Conservation (phyloP, 1,140 invertebrate species). For the Centruroides vittatus region DNA sequence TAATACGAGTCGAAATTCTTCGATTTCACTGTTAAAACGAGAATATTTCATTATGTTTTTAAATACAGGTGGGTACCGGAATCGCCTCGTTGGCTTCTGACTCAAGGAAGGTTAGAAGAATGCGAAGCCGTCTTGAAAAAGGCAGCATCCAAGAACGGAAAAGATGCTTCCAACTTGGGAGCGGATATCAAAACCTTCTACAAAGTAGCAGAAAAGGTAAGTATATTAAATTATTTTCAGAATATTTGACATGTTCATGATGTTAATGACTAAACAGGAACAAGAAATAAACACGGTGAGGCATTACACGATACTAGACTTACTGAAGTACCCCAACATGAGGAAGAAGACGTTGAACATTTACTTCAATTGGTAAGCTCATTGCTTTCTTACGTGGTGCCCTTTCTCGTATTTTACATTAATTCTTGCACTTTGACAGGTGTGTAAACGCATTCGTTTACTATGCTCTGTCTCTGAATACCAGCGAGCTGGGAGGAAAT, state of each 20-base stretch:
- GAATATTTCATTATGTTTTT: too few relatives aligned
- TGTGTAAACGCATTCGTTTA: slow-evolving; percentile 65
- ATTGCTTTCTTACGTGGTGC: too few relatives aligned
- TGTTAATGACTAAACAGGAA: too few relatives aligned
- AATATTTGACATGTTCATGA: too few relatives aligned
- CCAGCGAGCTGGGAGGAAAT: slow-evolving; percentile 55
- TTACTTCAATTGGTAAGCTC: slow-evolving; percentile 54
- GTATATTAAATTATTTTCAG: too few relatives aligned
- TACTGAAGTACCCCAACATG: slow-evolving; percentile 53
- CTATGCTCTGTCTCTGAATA: slow-evolving; percentile 66
- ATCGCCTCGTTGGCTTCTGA: slow-evolving; percentile 66
- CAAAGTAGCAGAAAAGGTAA: too few relatives aligned
- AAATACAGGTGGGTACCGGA: slow-evolving; percentile 50
- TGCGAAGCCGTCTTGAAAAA: slow-evolving; percentile 48
- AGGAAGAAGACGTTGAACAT: slow-evolving; percentile 52
- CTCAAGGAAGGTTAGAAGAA: slow-evolving; percentile 51
- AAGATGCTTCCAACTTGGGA: background rate
- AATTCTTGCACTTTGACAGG: slow-evolving; percentile 30
- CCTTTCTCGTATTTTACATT: too few relatives aligned
- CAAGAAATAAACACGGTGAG: too few relatives aligned
- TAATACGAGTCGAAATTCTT: background rate
- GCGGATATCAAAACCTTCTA: background rate
- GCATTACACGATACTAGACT: slow-evolving; percentile 37
- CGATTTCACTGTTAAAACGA: too few relatives aligned
- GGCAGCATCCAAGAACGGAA: slow-evolving; percentile 54